Evolutionary conservation across 2,797 vertebrate species (phyloP).

Genomic region (Molossus alvarezi): DNA sequence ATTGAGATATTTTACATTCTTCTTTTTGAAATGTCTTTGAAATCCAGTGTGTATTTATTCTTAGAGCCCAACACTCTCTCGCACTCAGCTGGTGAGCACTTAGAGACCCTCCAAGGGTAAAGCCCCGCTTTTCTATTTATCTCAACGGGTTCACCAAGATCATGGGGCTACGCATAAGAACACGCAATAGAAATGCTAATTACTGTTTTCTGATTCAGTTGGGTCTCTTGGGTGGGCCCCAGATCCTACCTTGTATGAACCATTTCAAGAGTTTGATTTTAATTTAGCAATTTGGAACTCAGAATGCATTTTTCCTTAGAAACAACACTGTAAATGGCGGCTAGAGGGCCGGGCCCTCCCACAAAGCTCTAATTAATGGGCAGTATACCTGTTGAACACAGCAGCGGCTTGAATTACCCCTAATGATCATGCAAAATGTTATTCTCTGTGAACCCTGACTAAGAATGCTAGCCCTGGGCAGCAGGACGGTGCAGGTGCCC

Average conservation of each 20-base stretch:
- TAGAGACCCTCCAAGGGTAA: not conserved
- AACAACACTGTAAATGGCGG: constrained; percentile 40
- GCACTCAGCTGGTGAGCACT: not conserved
- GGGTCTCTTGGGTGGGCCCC: not conserved
- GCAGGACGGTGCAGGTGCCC: not conserved
- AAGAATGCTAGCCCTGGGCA: not conserved
- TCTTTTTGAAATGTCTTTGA: not conserved
- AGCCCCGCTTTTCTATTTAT: not conserved
- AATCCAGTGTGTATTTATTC: not conserved
- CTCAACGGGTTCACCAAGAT: not conserved
- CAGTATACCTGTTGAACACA: not conserved
- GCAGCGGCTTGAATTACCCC: not conserved
- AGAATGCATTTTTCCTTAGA: constrained; percentile 40
- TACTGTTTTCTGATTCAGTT: not conserved
- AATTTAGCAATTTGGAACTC: constrained; percentile 1
- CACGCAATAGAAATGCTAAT: not conserved
- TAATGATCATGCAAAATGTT: not conserved
- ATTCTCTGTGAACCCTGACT: not conserved
- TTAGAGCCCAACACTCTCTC: not conserved
- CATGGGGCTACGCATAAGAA: not conserved
- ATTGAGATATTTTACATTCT: not conserved
- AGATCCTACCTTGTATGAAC: not conserved
- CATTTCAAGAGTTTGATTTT: constrained; percentile 53
- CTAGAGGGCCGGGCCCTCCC: not conserved
- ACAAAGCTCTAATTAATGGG: not conserved